Evolutionary conservation across 2,888 invertebrate genomes (phyloP).

Genomic region (Disparrhopalites patrizii): DNA sequence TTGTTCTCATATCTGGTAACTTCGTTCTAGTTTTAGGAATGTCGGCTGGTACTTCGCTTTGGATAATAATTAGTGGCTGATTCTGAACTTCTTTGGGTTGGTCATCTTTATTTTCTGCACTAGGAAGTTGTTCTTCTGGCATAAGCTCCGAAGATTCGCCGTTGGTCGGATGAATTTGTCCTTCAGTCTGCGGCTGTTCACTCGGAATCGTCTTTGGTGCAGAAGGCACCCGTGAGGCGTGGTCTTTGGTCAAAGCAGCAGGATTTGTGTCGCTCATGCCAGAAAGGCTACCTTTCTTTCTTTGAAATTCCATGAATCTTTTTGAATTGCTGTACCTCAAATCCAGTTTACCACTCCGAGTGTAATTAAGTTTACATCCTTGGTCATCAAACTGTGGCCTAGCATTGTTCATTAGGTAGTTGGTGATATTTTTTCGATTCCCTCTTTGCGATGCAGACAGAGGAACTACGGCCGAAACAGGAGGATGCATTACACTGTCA

Average conservation of each 20-base stretch:
- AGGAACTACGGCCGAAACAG: too few species aligned
- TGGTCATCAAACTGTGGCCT: background rate
- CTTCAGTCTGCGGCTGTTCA: too few species aligned
- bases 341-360: conserved; percentile 24
- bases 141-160: too few species aligned
- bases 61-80: background rate
- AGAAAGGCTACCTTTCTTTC: background rate
- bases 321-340: conserved; percentile 28
- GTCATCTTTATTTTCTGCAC: too few species aligned
- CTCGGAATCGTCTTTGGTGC: too few species aligned
- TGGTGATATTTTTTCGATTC: too few species aligned
- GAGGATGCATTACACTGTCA: too few species aligned
- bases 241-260: background rate
- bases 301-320: conserved; percentile 19
- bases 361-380: conserved; percentile 27
- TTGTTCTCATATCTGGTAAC: conserved; percentile 8
- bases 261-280: too few species aligned
- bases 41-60: background rate
- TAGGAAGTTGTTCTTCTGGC: too few species aligned
- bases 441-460: too few species aligned
- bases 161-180: too few species aligned
- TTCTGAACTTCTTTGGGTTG: background rate
- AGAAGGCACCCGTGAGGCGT: background rate
- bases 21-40: background rate
- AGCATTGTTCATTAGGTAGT: background rate